A percentile compares a stretch with the other conserved stretches of the same genome.
These are phyloP conservation scores for Nannobrachium achirus DNA, from an alignment of 2,113 vertebrate genomes.

Conservation along the genomic window DNA sequence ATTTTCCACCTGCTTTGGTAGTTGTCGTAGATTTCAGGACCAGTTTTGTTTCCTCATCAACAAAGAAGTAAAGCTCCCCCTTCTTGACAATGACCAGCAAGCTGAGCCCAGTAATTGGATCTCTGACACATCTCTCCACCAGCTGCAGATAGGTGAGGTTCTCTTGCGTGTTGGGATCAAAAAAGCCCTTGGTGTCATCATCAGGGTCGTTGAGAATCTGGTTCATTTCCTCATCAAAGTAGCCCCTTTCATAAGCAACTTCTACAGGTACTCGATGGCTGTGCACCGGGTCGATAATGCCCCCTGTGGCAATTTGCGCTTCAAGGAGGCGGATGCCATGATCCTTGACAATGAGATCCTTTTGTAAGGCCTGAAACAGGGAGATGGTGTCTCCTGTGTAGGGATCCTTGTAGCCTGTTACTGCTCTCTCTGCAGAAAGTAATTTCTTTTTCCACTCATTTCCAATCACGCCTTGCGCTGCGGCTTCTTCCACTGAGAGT, in stretches of 20 bases:
- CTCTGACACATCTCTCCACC: constrained; percentile 34
- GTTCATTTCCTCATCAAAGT: constrained; percentile 80
- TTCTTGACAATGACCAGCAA: constrained; percentile 63
- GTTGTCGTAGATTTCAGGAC: constrained; percentile 37
- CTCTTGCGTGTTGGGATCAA: constrained; percentile 59
- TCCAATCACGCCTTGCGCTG: constrained; percentile 56
- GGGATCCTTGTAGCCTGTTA: constrained; percentile 43
- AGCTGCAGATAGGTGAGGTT: constrained; percentile 44
- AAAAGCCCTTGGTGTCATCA: constrained; percentile 81
- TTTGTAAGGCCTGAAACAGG: constrained; percentile 45
- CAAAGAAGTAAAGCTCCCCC: neutral
- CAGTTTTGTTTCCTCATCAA: constrained; percentile 39
- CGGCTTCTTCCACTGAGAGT: constrained; percentile 78
- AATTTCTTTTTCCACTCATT: constrained; percentile 70
- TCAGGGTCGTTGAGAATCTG: constrained; percentile 68
- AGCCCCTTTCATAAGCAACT: constrained; percentile 77
- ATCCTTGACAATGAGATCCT: constrained; percentile 41
- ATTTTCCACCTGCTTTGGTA: constrained; percentile 70
- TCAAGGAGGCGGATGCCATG: constrained; percentile 47
- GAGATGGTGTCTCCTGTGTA: constrained; percentile 39
- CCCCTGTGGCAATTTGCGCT: constrained; percentile 76
- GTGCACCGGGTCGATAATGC: constrained; percentile 75
- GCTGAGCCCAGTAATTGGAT: constrained; percentile 34
- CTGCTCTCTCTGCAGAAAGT: constrained; percentile 36
- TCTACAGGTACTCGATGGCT: constrained; percentile 79